These are phyloP conservation scores for Camponotus floridanus DNA, from an alignment of 1,140 invertebrate species.

Conservation along the genomic window DNA sequence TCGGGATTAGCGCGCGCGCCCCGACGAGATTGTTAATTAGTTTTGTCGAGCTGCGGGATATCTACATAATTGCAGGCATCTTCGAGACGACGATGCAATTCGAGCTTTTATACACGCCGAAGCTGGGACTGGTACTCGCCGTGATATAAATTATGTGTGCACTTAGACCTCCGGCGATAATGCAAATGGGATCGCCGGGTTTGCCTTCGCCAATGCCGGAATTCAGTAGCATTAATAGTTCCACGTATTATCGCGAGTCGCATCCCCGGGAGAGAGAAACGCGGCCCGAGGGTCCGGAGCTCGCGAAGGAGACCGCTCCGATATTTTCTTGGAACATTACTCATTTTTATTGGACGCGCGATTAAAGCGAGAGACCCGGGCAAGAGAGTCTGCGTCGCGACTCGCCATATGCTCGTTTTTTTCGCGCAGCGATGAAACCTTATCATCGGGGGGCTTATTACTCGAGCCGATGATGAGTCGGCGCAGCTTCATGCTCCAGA, in stretches of 20 bases:
- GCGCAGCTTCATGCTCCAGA: conserved; percentile 39
- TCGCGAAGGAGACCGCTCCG: conserved; percentile 10
- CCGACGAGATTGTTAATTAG: conserved; percentile 67
- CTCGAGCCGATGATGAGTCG: conserved; percentile 38
- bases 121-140: neutral
- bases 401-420: conserved; percentile 8
- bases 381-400: neutral
- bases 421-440: conserved; percentile 37
- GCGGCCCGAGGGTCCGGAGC: neutral
- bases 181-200: conserved; percentile 70
- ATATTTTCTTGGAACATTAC: conserved; percentile 56
- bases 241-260: conserved; percentile 67
- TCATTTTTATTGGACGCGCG: conserved; percentile 57
- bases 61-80: conserved; percentile 63
- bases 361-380: conserved; percentile 28
- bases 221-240: conserved; percentile 71
- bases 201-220: conserved; percentile 68
- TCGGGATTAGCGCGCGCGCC: conserved; percentile 35
- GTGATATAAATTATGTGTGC: conserved; percentile 74
- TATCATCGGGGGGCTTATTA: conserved; percentile 52
- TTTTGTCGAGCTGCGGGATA: conserved; percentile 49
- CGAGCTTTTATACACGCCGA: conserved; percentile 36
- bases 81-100: conserved; percentile 28
- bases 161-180: conserved; percentile 76
- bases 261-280: conserved; percentile 17